A percentile compares a stretch with the other conserved stretches of the same genome.
Evolutionary conservation across 2,113 vertebrate species (phyloP).

Genomic region (Craseonycteris thonglongyai): DNA sequence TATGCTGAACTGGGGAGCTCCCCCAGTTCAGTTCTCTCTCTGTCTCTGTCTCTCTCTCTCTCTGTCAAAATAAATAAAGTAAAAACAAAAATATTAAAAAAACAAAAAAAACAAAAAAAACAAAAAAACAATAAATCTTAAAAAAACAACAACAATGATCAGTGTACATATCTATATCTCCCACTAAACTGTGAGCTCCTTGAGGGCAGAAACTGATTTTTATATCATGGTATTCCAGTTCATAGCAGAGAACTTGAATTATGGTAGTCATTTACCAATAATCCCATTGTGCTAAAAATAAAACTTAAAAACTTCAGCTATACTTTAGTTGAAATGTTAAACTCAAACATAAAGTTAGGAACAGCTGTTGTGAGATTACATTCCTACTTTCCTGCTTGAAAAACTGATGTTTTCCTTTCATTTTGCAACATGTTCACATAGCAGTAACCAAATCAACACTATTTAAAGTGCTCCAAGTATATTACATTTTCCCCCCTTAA

Average conservation of each 20-base stretch:
- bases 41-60: too few species aligned
- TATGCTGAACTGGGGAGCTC: too few species aligned
- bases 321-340: background rate
- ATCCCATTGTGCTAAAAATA: background rate
- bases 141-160: background rate
- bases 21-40: too few species aligned
- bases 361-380: background rate
- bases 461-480: background rate
- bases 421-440: background rate
- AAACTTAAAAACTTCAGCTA: background rate
- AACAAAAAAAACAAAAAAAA: too few species aligned
- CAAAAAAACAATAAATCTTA: too few species aligned
- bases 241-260: background rate
- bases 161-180: background rate
- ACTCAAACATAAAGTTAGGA: slow-evolving; percentile 5
- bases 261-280: background rate
- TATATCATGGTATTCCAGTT: background rate
- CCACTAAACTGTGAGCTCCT: background rate
- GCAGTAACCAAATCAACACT: background rate
- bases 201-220: background rate
- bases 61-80: too few species aligned
- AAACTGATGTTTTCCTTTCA: background rate
- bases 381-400: background rate
- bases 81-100: too few species aligned
- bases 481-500: background rate